These are phyloP conservation scores for Falcunculus frontatus DNA, from an alignment of 2,113 vertebrate genomes.

Conservation along the genomic window DNA sequence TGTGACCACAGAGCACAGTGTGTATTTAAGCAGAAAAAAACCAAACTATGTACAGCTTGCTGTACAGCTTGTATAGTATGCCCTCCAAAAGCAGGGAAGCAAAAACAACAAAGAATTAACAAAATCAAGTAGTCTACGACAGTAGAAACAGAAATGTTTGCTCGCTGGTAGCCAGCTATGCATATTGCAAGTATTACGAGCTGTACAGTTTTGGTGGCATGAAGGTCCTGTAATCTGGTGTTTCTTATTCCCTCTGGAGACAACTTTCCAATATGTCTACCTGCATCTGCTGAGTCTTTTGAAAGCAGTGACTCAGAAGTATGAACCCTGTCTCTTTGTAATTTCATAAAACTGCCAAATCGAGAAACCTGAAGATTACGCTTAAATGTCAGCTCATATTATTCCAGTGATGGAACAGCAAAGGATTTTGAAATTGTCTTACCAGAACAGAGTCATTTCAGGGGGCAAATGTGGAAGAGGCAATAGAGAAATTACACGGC, in stretches of 20 bases:
- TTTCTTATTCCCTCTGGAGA: background rate
- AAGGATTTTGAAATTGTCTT: background rate
- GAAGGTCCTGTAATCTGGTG: background rate
- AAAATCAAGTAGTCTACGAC: background rate
- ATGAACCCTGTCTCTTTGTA: background rate
- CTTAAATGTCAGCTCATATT: background rate
- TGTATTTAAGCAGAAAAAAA: background rate
- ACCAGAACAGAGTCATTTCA: background rate
- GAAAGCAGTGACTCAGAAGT: constrained; percentile 10
- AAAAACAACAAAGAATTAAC: background rate
- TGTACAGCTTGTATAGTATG: background rate
- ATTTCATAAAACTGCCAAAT: background rate
- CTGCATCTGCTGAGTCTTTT: background rate
- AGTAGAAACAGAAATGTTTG: background rate
- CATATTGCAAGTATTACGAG: background rate
- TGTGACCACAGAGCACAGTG: background rate
- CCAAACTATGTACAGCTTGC: background rate
- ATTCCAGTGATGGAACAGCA: background rate
- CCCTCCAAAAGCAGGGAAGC: background rate
- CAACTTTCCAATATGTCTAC: constrained; percentile 16
- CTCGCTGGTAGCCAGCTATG: background rate
- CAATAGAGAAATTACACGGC: background rate
- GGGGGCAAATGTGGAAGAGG: background rate
- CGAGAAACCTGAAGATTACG: background rate
- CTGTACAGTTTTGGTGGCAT: background rate